Percentiles rank a stretch among this genome's conserved stretches.
Conservation (phyloP, 2,888 invertebrate species). For the Pyrocoelia pectoralis region DNA sequence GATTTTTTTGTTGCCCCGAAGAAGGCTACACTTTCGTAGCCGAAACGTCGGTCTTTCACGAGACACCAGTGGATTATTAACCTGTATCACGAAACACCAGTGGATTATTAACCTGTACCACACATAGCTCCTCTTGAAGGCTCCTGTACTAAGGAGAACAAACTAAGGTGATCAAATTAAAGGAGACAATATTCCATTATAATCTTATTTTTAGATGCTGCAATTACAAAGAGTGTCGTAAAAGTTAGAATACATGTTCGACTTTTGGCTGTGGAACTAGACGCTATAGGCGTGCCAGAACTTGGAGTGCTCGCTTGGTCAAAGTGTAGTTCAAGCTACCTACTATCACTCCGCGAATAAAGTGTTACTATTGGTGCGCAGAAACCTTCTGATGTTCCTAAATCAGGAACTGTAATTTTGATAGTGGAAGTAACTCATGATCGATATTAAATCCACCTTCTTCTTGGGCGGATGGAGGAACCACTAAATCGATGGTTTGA, state of each 20-base stretch:
- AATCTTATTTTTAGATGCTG: conserved; percentile 54
- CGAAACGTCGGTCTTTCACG: too few species aligned
- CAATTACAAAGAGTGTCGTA: conserved; percentile 73
- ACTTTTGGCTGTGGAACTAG: conserved; percentile 80
- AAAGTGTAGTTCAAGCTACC: conserved; percentile 64
- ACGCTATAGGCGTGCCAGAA: conserved; percentile 59
- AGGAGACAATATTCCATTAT: too few species aligned
- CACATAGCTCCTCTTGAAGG: too few species aligned
- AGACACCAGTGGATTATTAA: too few species aligned
- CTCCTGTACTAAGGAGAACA: too few species aligned
- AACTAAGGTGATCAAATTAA: too few species aligned
- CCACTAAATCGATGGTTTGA: conserved; percentile 93
- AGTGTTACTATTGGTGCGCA: conserved; percentile 69
- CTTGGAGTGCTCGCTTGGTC: conserved; percentile 66
- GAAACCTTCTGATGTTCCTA: conserved; percentile 70
- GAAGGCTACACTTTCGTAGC: too few species aligned
- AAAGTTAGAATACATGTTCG: conserved; percentile 81
- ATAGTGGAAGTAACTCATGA: conserved; percentile 63
- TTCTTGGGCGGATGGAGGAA: conserved; percentile 78
- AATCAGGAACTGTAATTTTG: conserved; percentile 75
- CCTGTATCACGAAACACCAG: too few species aligned
- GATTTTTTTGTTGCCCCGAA: too few species aligned
- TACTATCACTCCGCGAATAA: conserved; percentile 63
- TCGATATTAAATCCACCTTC: conserved; percentile 60
- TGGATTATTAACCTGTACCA: too few species aligned